These are phyloP conservation scores for Sarcophaga bullata DNA, from an alignment of 1,140 invertebrate species.

Conservation along the genomic window DNA sequence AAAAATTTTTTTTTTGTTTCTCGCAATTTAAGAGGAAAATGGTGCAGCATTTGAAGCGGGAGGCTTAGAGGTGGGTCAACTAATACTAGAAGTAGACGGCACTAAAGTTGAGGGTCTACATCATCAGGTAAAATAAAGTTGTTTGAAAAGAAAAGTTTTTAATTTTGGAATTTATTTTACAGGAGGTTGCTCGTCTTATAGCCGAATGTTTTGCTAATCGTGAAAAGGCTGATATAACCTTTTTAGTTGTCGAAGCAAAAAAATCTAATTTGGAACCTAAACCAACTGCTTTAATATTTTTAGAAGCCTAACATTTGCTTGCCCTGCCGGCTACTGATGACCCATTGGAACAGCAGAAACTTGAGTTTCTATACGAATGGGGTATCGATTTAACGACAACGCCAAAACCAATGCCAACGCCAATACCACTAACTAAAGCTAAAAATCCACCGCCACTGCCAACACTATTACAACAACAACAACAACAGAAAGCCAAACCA, in stretches of 20 bases:
- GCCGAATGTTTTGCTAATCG: constrained; percentile 88
- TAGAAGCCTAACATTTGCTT: constrained; percentile 88
- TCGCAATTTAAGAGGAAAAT: constrained; percentile 77
- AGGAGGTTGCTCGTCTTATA: constrained; percentile 88
- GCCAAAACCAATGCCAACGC: constrained; percentile 66
- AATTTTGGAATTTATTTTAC: constrained; percentile 48
- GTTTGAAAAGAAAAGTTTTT: background rate
- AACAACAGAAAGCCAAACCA: constrained; percentile 47
- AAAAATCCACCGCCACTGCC: constrained; percentile 65
- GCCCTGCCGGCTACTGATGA: constrained; percentile 78
- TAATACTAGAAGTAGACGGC: constrained; percentile 93
- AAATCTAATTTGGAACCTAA: constrained; percentile 90
- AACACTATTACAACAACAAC: constrained; percentile 45
- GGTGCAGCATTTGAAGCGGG: constrained; percentile 93
- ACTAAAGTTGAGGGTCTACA: constrained; percentile 84
- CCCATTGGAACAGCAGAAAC: constrained; percentile 68
- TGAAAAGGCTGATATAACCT: constrained; percentile 86
- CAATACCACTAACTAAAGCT: constrained; percentile 65
- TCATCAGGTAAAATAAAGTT: constrained; percentile 65
- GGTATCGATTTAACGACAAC: constrained; percentile 72
- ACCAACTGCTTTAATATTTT: constrained; percentile 85
- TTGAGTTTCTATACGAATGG: constrained; percentile 70
- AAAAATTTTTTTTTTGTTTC: background rate
- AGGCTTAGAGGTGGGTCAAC: constrained; percentile 90
- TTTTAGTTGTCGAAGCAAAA: constrained; percentile 89